A percentile compares a stretch with the other conserved stretches of the same genome.
phyloP scores from a whole-genome alignment of 1,140 invertebrate genomes.

The Zophobas atratus region DNA sequence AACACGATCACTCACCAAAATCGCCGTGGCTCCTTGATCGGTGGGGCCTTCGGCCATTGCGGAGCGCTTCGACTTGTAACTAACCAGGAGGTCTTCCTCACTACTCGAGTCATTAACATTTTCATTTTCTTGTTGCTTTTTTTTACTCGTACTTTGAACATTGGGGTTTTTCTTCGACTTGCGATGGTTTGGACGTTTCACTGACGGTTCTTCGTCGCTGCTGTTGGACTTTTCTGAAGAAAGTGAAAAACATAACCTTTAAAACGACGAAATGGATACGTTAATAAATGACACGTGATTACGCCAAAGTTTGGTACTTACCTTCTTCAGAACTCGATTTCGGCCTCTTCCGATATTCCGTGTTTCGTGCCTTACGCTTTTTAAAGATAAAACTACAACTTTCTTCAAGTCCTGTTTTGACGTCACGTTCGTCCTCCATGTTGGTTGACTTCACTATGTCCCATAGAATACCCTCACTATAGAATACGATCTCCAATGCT shows the following conservation, averaged over 20 bases:
- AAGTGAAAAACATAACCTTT: slow-evolving; percentile 38
- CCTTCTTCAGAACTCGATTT: slow-evolving; percentile 58
- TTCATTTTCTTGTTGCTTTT: slow-evolving; percentile 58
- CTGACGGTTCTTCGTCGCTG: slow-evolving; percentile 69
- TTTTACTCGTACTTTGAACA: slow-evolving; percentile 70
- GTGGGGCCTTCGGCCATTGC: slow-evolving; percentile 77
- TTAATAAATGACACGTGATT: background rate
- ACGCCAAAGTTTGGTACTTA: slow-evolving; percentile 43
- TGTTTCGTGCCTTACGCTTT: slow-evolving; percentile 67
- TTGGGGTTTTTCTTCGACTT: slow-evolving; percentile 73
- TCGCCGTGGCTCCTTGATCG: slow-evolving; percentile 91
- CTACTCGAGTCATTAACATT: slow-evolving; percentile 56
- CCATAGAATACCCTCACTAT: no score
- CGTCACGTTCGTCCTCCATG: slow-evolving; percentile 18
- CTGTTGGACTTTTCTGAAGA: slow-evolving; percentile 64
- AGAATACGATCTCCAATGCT: no score
- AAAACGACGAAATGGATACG: slow-evolving; percentile 49
- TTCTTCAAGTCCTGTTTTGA: slow-evolving; percentile 13
- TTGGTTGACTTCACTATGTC: no score
- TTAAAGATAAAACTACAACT: slow-evolving; percentile 68
- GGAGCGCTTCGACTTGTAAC: slow-evolving; percentile 79
- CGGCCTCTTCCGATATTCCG: slow-evolving; percentile 67
- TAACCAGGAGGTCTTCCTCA: slow-evolving; percentile 72
- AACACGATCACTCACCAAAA: slow-evolving; percentile 72
- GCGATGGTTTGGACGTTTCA: slow-evolving; percentile 72